Base-by-base conservation (phyloP, 1,140 invertebrate genomes). In the Drosophila nikananu region DNA sequence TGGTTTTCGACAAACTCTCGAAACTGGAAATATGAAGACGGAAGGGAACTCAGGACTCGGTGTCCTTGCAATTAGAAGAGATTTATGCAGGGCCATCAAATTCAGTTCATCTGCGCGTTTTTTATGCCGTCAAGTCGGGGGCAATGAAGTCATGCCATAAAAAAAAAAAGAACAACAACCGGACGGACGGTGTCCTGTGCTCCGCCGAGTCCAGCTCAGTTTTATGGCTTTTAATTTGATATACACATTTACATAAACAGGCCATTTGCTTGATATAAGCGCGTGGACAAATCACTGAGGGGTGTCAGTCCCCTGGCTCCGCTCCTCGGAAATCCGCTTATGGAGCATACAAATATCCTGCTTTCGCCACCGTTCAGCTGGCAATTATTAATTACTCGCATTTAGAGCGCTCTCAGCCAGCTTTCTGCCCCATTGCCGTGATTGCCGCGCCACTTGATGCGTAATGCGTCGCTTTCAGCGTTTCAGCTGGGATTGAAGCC, bases 141-240 rank as follows among this genome's bases (percentile, higher is more conserved):
- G 55, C 80, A 80, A 80, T 83, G 84, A 87, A 87, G 80, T 87
- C 83, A 87, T 83, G 80, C 58, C 52, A 77, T 77, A 71, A 78
- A 89, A 55, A 55, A 37, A 23, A 39, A 23, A 32, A 17, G 17
- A 39, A 17, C 15, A 15, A 4, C 10, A 77, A 74, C 75, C 55
- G 84, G 30, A 66, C 27, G 70, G 48, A 46, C 62, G 49, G 25
- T 30, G 49, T 23, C 48, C 49, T 30, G 48, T 44, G 46, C 62
- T 30, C 32, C n/a, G 7, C 32, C 23, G 48, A 51, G 63, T 64
- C 46, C 32, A 76, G 55, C 66, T 70, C 61, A 49, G 73, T 89
- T 87, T 87, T 89, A 87, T 89, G 83, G 80, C 73, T 70, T 87
- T 87, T 81, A 83, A 89, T 89, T 89, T 87, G 83, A 87, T 87